A percentile compares a stretch with the other conserved stretches of the same genome.
phyloP scores from a whole-genome alignment of 1,140 invertebrate species.

The Drosophila bocki region DNA sequence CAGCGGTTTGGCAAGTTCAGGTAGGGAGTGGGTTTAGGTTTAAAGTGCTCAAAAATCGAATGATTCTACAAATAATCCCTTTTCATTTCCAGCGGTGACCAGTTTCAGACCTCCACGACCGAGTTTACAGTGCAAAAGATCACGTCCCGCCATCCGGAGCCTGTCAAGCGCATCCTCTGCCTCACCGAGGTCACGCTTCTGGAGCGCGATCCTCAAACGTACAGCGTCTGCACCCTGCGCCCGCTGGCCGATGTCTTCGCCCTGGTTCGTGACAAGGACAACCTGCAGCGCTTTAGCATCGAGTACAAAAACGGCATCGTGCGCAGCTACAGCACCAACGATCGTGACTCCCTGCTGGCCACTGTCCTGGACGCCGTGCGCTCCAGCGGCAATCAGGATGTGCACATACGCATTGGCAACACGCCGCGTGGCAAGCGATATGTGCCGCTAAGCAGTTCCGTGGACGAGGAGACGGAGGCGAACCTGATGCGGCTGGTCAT shows the following conservation, averaged over 20 bases:
- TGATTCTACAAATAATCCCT: constrained; percentile 19
- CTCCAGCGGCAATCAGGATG: constrained; percentile 97
- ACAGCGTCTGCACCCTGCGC: constrained; percentile 94
- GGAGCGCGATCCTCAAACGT: constrained; percentile 98
- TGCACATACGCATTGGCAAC: constrained; percentile 96
- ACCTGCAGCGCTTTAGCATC: constrained; percentile 97
- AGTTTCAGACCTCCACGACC: constrained; percentile 95
- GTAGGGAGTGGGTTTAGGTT: constrained; percentile 85
- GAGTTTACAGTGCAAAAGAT: constrained; percentile 97
- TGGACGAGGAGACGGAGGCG: constrained; percentile 98
- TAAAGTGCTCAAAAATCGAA: neutral
- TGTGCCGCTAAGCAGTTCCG: constrained; percentile 93
- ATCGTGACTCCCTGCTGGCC: constrained; percentile 96
- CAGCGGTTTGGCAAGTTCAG: constrained; percentile 96
- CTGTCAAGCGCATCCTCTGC: constrained; percentile 95
- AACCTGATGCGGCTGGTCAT: constrained; percentile 86
- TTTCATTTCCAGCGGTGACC: constrained; percentile 89
- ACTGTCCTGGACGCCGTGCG: constrained; percentile 98
- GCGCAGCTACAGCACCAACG: constrained; percentile 93
- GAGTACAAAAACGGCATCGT: constrained; percentile 97
- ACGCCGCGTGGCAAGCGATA: constrained; percentile 94
- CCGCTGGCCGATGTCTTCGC: constrained; percentile 96
- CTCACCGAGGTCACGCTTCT: constrained; percentile 97
- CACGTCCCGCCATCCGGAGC: constrained; percentile 90
- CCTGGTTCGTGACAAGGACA: constrained; percentile 94